Conservation (phyloP, 2,888 invertebrate species). For the Margaritifera margaritifera region DNA sequence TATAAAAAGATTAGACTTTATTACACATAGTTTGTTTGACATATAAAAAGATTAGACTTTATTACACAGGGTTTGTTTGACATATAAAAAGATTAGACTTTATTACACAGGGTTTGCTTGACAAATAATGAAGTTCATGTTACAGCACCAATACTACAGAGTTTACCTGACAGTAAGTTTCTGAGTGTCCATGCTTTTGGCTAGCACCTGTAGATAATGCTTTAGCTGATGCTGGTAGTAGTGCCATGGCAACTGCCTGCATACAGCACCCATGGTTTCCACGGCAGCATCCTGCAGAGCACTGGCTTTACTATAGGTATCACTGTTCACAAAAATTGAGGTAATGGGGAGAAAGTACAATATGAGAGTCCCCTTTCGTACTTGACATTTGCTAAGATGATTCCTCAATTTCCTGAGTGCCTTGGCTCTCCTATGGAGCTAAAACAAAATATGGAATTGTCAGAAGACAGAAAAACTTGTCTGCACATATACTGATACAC, state of each 20-base stretch:
- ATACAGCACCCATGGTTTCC: constrained; percentile 84
- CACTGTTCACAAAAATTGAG: constrained; percentile 85
- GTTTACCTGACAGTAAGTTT: constrained; percentile 82
- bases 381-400: constrained; percentile 59
- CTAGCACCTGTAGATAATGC: constrained; percentile 85
- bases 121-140: too few species aligned
- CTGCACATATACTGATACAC: background rate
- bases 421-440: constrained; percentile 88
- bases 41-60: too few species aligned
- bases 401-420: constrained; percentile 81
- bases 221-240: constrained; percentile 89
- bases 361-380: constrained; percentile 78
- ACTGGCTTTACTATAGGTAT: constrained; percentile 81
- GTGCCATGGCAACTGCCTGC: constrained; percentile 88
- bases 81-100: too few species aligned
- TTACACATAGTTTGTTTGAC: too few species aligned
- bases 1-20: too few species aligned
- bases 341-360: constrained; percentile 90
- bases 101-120: too few species aligned
- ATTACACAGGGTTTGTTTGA: too few species aligned
- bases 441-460: constrained; percentile 74
- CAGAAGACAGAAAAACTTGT: background rate
- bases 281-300: constrained; percentile 87
- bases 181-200: constrained; percentile 82
- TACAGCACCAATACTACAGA: background rate